Conservation (phyloP, 2,113 vertebrate genomes). For the Anhinga anhinga region DNA sequence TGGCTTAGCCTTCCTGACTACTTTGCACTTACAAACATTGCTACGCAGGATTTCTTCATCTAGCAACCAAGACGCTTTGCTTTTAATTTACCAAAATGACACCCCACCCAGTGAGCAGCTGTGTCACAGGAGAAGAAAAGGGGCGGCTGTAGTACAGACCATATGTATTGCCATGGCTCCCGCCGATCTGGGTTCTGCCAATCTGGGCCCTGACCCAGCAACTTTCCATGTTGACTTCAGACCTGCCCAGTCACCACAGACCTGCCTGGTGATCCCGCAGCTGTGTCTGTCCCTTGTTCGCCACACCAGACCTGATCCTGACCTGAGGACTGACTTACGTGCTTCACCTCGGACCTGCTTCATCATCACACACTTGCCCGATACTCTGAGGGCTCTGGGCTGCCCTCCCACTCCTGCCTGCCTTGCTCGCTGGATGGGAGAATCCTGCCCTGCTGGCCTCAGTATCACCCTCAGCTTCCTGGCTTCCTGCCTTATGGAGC, state of each 20-base stretch:
- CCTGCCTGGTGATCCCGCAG: background rate
- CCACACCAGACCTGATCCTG: background rate
- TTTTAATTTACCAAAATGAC: background rate
- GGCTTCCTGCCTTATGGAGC: fast-evolving
- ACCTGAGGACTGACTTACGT: background rate
- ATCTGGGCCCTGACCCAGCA: background rate
- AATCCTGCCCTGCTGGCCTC: background rate
- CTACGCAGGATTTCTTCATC: background rate
- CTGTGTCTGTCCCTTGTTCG: background rate
- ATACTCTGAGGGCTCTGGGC: background rate
- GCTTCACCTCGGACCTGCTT: background rate
- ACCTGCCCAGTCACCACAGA: background rate
- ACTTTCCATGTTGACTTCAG: background rate
- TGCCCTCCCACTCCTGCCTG: background rate
- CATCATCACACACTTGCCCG: background rate
- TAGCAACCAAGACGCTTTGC: background rate
- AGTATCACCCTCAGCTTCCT: background rate
- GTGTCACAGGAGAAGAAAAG: background rate
- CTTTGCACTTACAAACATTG: background rate
- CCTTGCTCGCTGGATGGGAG: background rate
- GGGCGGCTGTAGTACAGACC: background rate
- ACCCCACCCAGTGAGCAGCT: background rate
- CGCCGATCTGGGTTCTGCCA: background rate
- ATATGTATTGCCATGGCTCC: background rate
- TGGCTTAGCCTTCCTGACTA: background rate